Percentiles rank a stretch among this genome's conserved stretches.
Conservation (phyloP, 2,113 vertebrate genomes). For the Phyllopteryx taeniolatus region DNA sequence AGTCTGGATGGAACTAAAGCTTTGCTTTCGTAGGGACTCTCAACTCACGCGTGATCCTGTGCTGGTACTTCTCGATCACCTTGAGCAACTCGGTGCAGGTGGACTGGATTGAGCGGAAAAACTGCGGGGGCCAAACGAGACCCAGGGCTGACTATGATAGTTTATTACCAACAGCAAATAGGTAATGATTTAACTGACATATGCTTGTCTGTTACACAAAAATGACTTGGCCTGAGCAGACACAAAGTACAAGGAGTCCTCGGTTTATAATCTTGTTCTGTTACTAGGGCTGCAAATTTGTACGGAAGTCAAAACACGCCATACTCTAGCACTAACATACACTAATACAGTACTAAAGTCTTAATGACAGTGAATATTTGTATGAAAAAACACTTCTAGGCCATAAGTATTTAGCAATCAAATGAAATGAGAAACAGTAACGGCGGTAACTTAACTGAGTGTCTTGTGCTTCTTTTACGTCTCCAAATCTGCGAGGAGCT, state of each 20-base stretch:
- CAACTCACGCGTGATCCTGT: conserved; percentile 77
- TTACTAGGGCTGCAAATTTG: too few relatives aligned
- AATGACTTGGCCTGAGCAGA: background rate
- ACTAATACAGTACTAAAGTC: background rate
- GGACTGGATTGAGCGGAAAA: conserved; percentile 79
- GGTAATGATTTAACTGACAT: background rate
- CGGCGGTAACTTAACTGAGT: too few relatives aligned
- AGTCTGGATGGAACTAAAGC: background rate
- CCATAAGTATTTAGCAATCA: background rate
- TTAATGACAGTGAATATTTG: background rate
- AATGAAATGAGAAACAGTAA: too few relatives aligned
- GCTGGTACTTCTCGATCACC: conserved; percentile 81
- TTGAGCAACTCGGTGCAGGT: conserved; percentile 82
- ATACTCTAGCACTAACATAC: too few relatives aligned
- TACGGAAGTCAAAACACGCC: too few relatives aligned
- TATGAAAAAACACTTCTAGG: too few relatives aligned
- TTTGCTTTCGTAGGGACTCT: background rate
- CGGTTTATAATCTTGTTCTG: too few relatives aligned
- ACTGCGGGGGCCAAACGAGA: conserved; percentile 59
- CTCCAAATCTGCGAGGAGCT: background rate
- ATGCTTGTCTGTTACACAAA: background rate
- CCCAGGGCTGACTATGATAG: background rate
- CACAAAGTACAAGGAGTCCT: too few relatives aligned
- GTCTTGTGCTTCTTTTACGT: too few relatives aligned
- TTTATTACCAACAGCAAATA: background rate